Evolutionary conservation across 2,113 vertebrate species (phyloP), one percentile per base, ranked within the genome.

Genomic region (Salminus brasiliensis): DNA sequence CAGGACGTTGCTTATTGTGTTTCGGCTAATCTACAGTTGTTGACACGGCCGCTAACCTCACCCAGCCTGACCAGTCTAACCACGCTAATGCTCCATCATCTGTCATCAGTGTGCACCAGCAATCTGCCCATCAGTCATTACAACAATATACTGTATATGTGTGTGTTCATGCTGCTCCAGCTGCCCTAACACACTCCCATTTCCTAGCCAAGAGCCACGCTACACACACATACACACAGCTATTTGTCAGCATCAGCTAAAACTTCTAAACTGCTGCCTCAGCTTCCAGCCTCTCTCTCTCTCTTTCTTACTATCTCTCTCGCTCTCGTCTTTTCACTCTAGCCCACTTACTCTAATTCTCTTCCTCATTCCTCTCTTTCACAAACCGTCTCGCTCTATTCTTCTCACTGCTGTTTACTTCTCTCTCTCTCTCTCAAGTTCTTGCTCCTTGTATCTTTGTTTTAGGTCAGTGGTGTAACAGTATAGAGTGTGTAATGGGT

Each of bases 181-280:
- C 45, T 16, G 13, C 15, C 45, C 15, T 5, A 16, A 39, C 34
- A 66, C 63, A 66, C 11, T 27, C 6, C n/a, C 69, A 72, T 30
- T n/a, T n/a, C n/a, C n/a, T n/a, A n/a, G n/a, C n/a, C n/a, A n/a
- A n/a, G n/a, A n/a, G n/a, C n/a, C n/a, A n/a, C n/a, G n/a, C n/a
- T n/a, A n/a, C 32, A 72, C 30, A 55, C 30, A 57, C 32, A 18
- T 52, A 18, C 53, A 43, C 55, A 18, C 13, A 15, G 18, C 65
- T 55, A 12, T 68, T 65, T 74, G 60, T 76, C 57, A 59, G 74
- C 34, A 66, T 36, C 23, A 43, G 41, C 68, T 59, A 27, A 65
- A 72, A 72, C 41, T 41, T 16, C 57, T 41, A 57, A 76, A 74
- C 43, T 65, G 79, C 80, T 66, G 74, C 53, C 74, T 81, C 80